Percentiles rank a stretch among this genome's conserved stretches.
phyloP scores from a whole-genome alignment of 1,140 invertebrate species.

The Epicauta chinensis region DNA sequence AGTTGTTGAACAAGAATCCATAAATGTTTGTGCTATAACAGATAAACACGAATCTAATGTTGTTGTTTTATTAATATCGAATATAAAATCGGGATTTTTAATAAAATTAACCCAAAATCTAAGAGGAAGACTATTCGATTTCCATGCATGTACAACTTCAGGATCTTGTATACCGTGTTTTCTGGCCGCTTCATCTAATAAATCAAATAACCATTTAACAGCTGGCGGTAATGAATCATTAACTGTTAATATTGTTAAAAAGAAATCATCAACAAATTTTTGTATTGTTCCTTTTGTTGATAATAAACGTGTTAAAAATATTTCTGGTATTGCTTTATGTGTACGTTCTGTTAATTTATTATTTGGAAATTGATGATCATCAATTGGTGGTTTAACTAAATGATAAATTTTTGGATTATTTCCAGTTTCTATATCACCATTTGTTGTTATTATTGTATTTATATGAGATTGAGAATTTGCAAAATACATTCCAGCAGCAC shows the following conservation, averaged over 20 bases:
- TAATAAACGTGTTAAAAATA: conserved; percentile 85
- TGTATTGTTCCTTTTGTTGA: conserved; percentile 95
- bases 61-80: conserved; percentile 90
- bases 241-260: conserved; percentile 80
- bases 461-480: conserved; percentile 59
- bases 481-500: conserved; percentile 61
- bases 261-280: conserved; percentile 95
- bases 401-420: conserved; percentile 71
- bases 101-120: conserved; percentile 97
- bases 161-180: conserved; percentile 77
- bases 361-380: conserved; percentile 58
- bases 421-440: conserved; percentile 68
- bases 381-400: conserved; percentile 73
- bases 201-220: conserved; percentile 93
- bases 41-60: conserved; percentile 89
- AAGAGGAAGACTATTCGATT: conserved; percentile 88
- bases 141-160: conserved; percentile 93
- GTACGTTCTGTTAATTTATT: conserved; percentile 65
- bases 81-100: conserved; percentile 95
- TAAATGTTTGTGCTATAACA: conserved; percentile 93
- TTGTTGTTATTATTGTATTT: conserved; percentile 61
- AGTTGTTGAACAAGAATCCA: conserved; percentile 87
- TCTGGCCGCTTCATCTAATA: conserved; percentile 84
- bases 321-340: conserved; percentile 92
- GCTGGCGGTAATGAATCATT: conserved; percentile 86